phyloP scores from a whole-genome alignment of 1,140 invertebrate genomes.

The Goniozus legneri region DNA sequence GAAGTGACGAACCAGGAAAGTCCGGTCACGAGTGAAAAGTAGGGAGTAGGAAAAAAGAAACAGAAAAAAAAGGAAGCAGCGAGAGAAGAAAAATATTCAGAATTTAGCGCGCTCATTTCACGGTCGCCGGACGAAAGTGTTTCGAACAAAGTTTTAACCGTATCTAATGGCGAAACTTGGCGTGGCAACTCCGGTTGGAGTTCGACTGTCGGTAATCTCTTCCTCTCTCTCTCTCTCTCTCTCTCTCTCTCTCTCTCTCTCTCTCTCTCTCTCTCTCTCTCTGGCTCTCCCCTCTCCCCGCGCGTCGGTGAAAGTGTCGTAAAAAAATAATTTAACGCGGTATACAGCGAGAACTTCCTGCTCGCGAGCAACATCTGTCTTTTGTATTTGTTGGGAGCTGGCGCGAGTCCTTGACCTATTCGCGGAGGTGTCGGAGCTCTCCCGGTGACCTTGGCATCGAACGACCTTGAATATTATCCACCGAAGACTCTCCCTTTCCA shows the following conservation, averaged over 20 bases:
- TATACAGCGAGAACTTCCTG: conserved; percentile 20
- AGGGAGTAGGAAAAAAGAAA: neutral
- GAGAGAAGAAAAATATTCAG: conserved; percentile 34
- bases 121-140: conserved; percentile 52
- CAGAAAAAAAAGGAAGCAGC: neutral
- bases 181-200: conserved; percentile 38
- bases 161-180: conserved; percentile 52
- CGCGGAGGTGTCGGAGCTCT: neutral
- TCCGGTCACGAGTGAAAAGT: no score
- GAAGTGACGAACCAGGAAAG: no score
- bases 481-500: conserved; percentile 13
- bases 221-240: no score
- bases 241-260: no score
- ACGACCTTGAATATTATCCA: conserved; percentile 27
- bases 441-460: conserved; percentile 14
- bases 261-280: no score
- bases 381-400: conserved; percentile 22
- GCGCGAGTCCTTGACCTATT: conserved; percentile 26
- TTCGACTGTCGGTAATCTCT: conserved; percentile 43
- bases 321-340: conserved; percentile 38
- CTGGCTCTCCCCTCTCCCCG: no score
- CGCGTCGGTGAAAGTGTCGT: conserved; percentile 25
- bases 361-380: conserved; percentile 17
- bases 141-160: conserved; percentile 53
- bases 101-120: conserved; percentile 47